Percentiles rank a stretch among this genome's conserved stretches.
These are phyloP conservation scores for Delia radicum DNA, from an alignment of 1,140 invertebrate species.

Conservation along the genomic window DNA sequence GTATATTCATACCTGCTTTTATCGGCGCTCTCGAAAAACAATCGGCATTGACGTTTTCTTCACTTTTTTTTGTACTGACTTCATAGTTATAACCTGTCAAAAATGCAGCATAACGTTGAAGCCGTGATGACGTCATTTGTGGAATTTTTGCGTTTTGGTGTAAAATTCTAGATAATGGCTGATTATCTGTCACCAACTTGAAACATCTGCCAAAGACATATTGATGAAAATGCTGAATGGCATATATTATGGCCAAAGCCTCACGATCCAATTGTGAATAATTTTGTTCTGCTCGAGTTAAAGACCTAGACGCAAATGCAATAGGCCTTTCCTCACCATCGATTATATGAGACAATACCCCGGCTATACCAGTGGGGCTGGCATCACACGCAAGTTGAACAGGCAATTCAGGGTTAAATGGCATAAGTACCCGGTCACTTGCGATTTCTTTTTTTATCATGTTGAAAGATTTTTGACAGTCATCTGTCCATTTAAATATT, in stretches of 20 bases:
- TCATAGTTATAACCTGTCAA: not conserved
- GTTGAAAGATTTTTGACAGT: too few relatives aligned
- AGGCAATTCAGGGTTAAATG: too few relatives aligned
- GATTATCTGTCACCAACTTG: not conserved
- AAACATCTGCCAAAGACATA: slow-evolving; percentile 4
- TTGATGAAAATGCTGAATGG: slow-evolving; percentile 11
- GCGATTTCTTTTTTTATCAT: too few relatives aligned
- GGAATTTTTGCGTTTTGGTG: slow-evolving; percentile 7
- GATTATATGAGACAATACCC: slow-evolving; percentile 55
- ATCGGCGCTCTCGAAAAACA: too few relatives aligned
- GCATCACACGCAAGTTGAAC: not conserved
- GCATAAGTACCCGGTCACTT: too few relatives aligned
- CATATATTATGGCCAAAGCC: not conserved
- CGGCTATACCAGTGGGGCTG: slow-evolving; percentile 54
- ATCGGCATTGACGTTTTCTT: too few relatives aligned
- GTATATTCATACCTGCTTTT: too few relatives aligned
- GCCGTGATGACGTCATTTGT: not conserved
- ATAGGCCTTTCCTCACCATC: slow-evolving; percentile 46
- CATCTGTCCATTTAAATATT: too few relatives aligned
- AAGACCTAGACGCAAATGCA: slow-evolving; percentile 34
- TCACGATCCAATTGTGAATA: not conserved
- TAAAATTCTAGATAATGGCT: slow-evolving; percentile 3
- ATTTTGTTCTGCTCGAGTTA: slow-evolving; percentile 32
- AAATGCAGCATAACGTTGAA: not conserved
- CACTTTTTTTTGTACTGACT: not conserved